Evolutionary conservation across 2,113 vertebrate species (phyloP), one percentile per base, ranked within the genome.

Genomic region (Phycodurus eques): DNA sequence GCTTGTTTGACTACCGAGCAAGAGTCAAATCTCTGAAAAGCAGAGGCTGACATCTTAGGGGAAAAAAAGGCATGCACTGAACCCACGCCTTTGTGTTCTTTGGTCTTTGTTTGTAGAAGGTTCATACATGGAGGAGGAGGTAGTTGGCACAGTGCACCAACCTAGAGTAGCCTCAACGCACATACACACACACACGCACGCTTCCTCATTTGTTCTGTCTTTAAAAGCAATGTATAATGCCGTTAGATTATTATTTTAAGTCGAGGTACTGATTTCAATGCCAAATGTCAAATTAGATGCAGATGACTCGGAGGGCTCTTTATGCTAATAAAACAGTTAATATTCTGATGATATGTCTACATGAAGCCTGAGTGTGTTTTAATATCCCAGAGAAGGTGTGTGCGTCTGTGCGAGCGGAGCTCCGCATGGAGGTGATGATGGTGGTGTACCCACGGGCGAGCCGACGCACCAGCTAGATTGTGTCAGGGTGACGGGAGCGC

Each of bases 241-340:
- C 91, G 83, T 92, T 88, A 92, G 91, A 92, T 66, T 92, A 91
- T 90, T 89, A 89, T 91, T 92, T 92, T 89, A 86, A 87, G 83
- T 85, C 67, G 67, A 76, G 85, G 81, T 84, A 77, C 87, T 85
- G 86, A 88, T 91, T 88, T 85, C 88, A 92, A 91, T 88, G 92
- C 89, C 89, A 92, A 91, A 91, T 90, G 92, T 92, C 90, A 92
- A 92, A 93, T 88, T 90, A 79, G 81, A 90, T 86, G 85, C 85
- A 81, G 84, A 90, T 91, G 91, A 90, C 92, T 93, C 20, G 83
- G 86, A 93, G 91, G 89, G 72, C 80, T 90, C 83, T 92, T 90
- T 91, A 94, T 93, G 92, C 90, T 90, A 94, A 94, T 91, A 39
- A 71, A 70, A 57, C 60, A 67, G 75, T 92, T 91, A 91, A 90